phyloP scores from a whole-genome alignment of 2,797 vertebrate genomes.

The Manis javanica region DNA sequence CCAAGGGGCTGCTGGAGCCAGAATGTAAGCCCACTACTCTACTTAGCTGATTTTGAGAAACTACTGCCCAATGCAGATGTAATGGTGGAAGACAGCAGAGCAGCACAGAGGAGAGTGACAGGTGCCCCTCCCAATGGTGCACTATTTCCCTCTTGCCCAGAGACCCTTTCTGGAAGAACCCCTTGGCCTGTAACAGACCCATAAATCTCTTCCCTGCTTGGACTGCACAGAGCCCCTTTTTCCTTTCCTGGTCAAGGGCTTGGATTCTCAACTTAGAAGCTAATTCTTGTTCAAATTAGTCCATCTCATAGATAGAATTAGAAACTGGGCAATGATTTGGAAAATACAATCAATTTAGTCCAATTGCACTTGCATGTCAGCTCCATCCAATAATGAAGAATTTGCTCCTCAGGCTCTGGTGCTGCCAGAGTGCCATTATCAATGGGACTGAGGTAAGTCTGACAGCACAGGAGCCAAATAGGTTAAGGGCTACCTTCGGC shows the following conservation, averaged over 20 bases:
- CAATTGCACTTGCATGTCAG: too few relatives aligned
- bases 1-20: background rate
- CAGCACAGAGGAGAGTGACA: background rate
- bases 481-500: accelerated
- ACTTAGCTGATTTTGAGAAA: background rate
- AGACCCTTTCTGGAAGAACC: background rate
- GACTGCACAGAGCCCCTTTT: constrained; percentile 47
- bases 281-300: too few relatives aligned
- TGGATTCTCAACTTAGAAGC: too few relatives aligned
- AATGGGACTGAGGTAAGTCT: too few relatives aligned
- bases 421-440: too few relatives aligned
- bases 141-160: background rate
- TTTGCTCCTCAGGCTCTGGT: too few relatives aligned
- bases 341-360: too few relatives aligned
- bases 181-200: background rate
- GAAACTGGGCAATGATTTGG: too few relatives aligned
- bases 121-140: background rate
- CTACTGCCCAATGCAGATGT: background rate
- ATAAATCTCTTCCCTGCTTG: background rate
- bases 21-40: background rate
- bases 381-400: too few relatives aligned
- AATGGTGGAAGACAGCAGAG: accelerated
- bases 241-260: constrained; percentile 75
- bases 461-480: too few relatives aligned
- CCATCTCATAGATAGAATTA: too few relatives aligned